These are phyloP conservation scores for Nothocercus nigrocapillus DNA, from an alignment of 2,113 vertebrate genomes.

Conservation along the genomic window DNA sequence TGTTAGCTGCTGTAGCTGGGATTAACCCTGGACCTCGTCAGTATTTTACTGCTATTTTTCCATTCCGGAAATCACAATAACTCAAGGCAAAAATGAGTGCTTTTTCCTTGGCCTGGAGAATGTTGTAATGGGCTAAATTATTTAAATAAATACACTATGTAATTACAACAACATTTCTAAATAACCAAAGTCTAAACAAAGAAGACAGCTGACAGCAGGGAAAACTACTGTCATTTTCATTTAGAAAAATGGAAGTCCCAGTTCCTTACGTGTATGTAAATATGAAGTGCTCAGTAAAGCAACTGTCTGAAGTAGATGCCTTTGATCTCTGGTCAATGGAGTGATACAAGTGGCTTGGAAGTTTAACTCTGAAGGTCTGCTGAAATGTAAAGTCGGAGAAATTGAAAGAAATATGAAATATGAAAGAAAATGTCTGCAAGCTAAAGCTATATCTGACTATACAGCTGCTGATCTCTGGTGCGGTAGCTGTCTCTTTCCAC, in stretches of 20 bases:
- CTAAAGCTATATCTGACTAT: background rate
- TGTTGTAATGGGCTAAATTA: background rate
- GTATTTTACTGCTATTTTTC: background rate
- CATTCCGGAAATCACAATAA: background rate
- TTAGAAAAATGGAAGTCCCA: background rate
- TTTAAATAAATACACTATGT: background rate
- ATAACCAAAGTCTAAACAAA: background rate
- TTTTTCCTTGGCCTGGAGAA: background rate
- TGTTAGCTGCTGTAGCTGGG: background rate
- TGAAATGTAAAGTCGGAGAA: background rate
- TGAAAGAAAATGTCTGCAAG: background rate
- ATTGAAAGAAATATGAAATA: background rate
- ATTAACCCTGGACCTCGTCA: background rate
- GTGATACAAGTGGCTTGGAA: background rate
- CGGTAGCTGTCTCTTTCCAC: background rate
- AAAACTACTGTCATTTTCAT: background rate
- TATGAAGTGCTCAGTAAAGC: background rate
- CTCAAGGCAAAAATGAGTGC: background rate
- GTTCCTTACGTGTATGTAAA: background rate
- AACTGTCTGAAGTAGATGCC: rapidly evolving
- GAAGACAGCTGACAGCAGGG: rapidly evolving
- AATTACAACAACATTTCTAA: background rate
- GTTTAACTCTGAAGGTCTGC: background rate
- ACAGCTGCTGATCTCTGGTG: background rate
- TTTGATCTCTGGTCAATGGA: background rate